A percentile compares a stretch with the other conserved stretches of the same genome.
Evolutionary conservation across 2,113 vertebrate species (phyloP).

Genomic region (Ailuropoda melanoleuca): DNA sequence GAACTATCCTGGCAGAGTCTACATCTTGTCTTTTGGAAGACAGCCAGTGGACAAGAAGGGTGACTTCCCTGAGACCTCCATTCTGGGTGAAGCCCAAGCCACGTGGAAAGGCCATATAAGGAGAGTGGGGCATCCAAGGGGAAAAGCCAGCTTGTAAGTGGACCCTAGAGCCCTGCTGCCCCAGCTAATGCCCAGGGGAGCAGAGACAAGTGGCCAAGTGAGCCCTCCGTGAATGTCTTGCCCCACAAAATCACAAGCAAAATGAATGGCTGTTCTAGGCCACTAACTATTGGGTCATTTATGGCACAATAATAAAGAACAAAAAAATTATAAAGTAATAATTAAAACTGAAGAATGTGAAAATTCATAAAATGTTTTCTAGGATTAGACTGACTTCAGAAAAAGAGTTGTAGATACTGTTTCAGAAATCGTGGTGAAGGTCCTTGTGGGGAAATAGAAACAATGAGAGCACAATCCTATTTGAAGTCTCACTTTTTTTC

Average conservation of each 20-base stretch:
- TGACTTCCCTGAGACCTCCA: neutral
- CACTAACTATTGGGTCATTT: neutral
- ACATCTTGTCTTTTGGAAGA: neutral
- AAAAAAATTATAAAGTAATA: neutral
- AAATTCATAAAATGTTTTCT: slow-evolving; percentile 29
- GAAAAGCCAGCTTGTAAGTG: neutral
- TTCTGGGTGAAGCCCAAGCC: neutral
- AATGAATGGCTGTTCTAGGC: neutral
- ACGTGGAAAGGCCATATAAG: rapidly evolving
- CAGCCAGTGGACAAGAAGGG: neutral
- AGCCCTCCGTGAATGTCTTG: neutral
- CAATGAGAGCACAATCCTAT: slow-evolving; percentile 74
- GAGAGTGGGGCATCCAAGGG: neutral
- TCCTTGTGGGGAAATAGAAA: slow-evolving; percentile 61
- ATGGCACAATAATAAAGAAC: neutral
- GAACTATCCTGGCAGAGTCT: neutral
- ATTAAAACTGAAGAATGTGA: slow-evolving; percentile 37
- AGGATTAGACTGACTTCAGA: neutral
- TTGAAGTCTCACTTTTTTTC: slow-evolving; percentile 78
- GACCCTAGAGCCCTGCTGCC: too few species aligned
- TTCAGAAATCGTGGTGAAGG: slow-evolving; percentile 54
- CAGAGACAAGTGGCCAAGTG: neutral
- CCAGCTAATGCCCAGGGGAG: neutral
- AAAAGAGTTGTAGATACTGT: slow-evolving; percentile 34
- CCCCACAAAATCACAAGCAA: neutral